These are phyloP conservation scores for Apamea sordens DNA, from an alignment of 2,888 invertebrate genomes.

Conservation along the genomic window DNA sequence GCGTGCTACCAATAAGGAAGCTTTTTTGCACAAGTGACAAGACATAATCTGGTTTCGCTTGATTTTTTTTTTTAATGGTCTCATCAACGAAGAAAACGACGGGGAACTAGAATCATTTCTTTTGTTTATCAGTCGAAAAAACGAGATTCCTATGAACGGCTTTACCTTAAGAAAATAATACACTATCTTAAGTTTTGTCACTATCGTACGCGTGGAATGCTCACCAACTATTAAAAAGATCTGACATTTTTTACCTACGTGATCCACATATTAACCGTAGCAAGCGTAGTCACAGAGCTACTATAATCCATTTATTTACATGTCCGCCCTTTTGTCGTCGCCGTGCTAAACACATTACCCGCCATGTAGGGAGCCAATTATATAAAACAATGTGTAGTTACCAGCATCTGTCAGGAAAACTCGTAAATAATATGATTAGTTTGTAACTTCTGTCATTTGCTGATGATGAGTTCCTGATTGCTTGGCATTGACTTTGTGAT, in stretches of 20 bases:
- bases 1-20: slow-evolving; percentile 9
- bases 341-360: slow-evolving; percentile 61
- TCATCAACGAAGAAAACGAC: neutral
- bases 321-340: slow-evolving; percentile 61
- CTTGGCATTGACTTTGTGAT: slow-evolving; percentile 42
- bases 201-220: slow-evolving; percentile 8
- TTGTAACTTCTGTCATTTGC: slow-evolving; percentile 41
- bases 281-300: slow-evolving; percentile 16
- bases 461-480: slow-evolving; percentile 53
- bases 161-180: neutral
- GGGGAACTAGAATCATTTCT: neutral
- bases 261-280: slow-evolving; percentile 41
- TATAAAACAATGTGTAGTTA: slow-evolving; percentile 73
- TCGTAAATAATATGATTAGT: slow-evolving; percentile 65
- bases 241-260: slow-evolving; percentile 46
- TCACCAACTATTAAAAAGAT: slow-evolving; percentile 25
- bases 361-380: slow-evolving; percentile 71
- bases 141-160: neutral
- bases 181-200: neutral
- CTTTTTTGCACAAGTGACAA: slow-evolving; percentile 11
- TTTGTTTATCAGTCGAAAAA: neutral
- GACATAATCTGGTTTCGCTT: neutral
- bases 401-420: slow-evolving; percentile 63
- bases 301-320: slow-evolving; percentile 46
- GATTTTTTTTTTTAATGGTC: neutral